Evolutionary conservation across 2,113 vertebrate genomes (phyloP), one percentile per base, ranked within the genome.

Genomic region (Aptenodytes forsteri): DNA sequence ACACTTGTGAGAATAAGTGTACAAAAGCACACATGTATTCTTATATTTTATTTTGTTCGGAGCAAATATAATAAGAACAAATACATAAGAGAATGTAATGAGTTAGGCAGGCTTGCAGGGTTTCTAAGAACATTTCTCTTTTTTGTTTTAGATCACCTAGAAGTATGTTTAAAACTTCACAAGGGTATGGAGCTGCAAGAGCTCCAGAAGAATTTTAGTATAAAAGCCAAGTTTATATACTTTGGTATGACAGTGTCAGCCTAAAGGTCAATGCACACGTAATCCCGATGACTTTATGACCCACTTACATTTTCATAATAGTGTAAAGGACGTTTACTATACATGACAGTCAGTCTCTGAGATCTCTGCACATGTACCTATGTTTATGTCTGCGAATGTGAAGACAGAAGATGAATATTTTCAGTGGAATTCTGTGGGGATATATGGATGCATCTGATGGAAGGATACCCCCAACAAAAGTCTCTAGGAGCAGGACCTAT

Each of bases 251-350:
- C 1, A 46, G 5, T 13, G 22, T 58, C 20, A 6, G 12, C 29
- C 59, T 81, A 62, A 59, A 66, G 8, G 8, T 80, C 40, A 13
- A 52, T 64, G 49, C 8, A 83, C 8, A 17, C 21, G 6, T 46
- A 75, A 29, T 42, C 2, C 34, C 2, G 1, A 80, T 26, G 9
- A 38, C 9, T 71, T 91, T 79, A 76, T 0, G 0, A 49, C 11
- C 10, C 44, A 13, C 18, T 89, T 91, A n/a, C 4, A 21, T 50
- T 92, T 64, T 58, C 10, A 16, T 40, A 32, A 26, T 23, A 36
- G 6, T 20, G 12, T 71, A 80, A 94, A 89, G 25, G 23, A 25
- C 0, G 0, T 5, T 34, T 36, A 65, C 4, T 13, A 22, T 34
- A 66, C 4, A 3, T 30, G 19, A 17, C 3, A 62, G 55, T 32